Evolutionary conservation across 2,888 invertebrate species (phyloP).

Genomic region (Agrotis puta): DNA sequence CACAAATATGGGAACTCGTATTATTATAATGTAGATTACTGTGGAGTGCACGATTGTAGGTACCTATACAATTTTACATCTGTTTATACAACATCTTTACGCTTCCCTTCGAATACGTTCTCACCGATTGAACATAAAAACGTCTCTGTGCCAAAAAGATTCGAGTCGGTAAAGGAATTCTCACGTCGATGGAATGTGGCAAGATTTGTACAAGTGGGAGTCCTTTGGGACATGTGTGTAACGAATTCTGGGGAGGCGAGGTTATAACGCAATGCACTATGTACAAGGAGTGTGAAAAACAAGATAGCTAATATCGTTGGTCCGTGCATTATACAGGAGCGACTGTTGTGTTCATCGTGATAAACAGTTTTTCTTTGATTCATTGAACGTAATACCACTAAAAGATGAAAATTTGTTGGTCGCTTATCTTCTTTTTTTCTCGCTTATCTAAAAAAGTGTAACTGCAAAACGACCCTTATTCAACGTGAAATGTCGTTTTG

Average conservation of each 20-base stretch:
- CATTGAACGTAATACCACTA: neutral
- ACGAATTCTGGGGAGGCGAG: conserved; percentile 69
- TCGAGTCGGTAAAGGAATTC: conserved; percentile 74
- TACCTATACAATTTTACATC: conserved; percentile 60
- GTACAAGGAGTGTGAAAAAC: conserved; percentile 47
- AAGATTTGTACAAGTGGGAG: conserved; percentile 78
- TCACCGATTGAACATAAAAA: conserved; percentile 79
- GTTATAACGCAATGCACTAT: conserved; percentile 72
- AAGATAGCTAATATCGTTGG: neutral
- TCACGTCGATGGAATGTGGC: conserved; percentile 75
- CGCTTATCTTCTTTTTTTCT: too few relatives aligned
- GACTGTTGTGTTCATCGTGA: neutral
- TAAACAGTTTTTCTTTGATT: too few relatives aligned
- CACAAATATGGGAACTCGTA: conserved; percentile 44
- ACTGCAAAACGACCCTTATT: too few relatives aligned
- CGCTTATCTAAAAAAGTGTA: too few relatives aligned
- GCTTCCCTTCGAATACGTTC: conserved; percentile 73
- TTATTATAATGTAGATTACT: conserved; percentile 58
- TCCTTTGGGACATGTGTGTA: conserved; percentile 71
- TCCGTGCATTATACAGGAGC: neutral
- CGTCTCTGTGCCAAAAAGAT: conserved; percentile 76
- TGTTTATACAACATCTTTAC: conserved; percentile 73
- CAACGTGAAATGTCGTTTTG: too few relatives aligned
- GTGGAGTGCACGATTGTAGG: conserved; percentile 44
- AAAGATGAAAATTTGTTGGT: neutral